Conservation (phyloP, 2,797 vertebrate genomes). For the Tapera naevia region DNA sequence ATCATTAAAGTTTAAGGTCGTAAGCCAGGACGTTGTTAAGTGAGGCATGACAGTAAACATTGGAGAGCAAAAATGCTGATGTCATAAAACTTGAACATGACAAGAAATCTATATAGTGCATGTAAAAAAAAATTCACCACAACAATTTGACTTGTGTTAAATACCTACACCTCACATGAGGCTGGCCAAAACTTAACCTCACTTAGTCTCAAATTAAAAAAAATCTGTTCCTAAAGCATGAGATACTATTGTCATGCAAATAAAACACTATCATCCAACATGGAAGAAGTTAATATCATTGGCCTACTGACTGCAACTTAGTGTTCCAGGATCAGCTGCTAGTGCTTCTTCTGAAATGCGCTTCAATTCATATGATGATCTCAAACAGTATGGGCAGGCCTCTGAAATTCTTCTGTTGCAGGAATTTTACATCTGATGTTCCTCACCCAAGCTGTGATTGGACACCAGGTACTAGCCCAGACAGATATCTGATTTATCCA, state of each 20-base stretch:
- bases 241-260: neutral
- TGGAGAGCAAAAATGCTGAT: neutral
- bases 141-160: neutral
- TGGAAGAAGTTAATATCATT: neutral
- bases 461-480: neutral
- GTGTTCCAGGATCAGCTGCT: neutral
- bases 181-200: neutral
- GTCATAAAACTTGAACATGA: neutral
- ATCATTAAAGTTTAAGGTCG: too few species aligned
- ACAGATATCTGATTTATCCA: neutral
- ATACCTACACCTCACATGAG: neutral
- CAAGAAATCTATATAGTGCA: neutral
- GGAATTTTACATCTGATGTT: neutral
- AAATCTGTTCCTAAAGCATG: neutral
- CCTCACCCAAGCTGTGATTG: neutral
- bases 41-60: neutral
- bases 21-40: too few species aligned
- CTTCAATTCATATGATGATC: neutral
- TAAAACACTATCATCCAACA: neutral
- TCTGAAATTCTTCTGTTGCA: neutral
- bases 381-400: neutral
- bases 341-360: neutral
- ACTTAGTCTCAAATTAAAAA: neutral
- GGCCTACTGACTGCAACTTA: neutral
- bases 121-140: neutral